Conservation (phyloP, 2,113 vertebrate species). For the Python bivittatus region DNA sequence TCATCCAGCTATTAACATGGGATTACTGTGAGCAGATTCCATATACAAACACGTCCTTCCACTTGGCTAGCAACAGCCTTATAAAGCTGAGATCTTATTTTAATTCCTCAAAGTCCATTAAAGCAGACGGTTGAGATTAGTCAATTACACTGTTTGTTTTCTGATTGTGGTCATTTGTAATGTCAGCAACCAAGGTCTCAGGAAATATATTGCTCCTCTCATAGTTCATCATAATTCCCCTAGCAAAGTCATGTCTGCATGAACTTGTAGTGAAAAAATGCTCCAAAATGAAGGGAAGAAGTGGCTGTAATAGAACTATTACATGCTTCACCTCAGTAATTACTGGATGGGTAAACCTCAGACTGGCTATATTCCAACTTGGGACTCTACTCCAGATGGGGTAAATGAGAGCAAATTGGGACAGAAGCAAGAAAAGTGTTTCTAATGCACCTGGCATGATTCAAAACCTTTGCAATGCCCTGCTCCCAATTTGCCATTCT, state of each 20-base stretch:
- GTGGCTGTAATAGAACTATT: background rate
- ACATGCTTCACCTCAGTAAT: background rate
- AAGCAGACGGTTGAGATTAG: conserved; percentile 50
- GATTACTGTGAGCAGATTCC: conserved; percentile 63
- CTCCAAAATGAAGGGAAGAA: background rate
- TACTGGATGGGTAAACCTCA: background rate
- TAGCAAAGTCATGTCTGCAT: background rate
- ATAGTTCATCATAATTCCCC: background rate
- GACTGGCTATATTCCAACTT: background rate
- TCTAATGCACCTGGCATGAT: background rate
- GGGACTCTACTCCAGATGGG: background rate
- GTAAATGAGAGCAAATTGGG: background rate
- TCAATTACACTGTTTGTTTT: conserved; percentile 63
- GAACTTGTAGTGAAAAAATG: background rate
- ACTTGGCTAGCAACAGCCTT: conserved; percentile 59
- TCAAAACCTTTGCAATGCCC: background rate
- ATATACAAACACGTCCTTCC: conserved; percentile 37
- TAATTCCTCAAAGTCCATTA: conserved; percentile 69
- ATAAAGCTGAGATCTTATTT: conserved; percentile 53
- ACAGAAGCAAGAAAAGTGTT: background rate
- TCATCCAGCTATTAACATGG: conserved; percentile 60
- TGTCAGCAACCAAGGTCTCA: background rate
- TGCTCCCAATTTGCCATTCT: background rate
- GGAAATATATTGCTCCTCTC: background rate
- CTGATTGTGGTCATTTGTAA: conserved; percentile 58